phyloP scores from a whole-genome alignment of 1,140 invertebrate genomes.

The Trachelipus rathkii region DNA sequence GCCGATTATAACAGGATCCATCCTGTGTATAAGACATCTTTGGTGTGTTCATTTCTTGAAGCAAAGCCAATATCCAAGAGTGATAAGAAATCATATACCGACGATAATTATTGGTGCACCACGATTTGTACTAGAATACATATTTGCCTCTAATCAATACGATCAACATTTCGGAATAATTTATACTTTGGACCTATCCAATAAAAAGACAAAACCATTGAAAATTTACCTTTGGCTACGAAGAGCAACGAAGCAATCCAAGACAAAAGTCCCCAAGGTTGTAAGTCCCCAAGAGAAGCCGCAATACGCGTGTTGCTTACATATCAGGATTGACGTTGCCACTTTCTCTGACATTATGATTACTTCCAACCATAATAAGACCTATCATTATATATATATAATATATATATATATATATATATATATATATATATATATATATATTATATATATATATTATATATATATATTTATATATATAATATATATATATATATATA shows the following conservation, averaged over 20 bases:
- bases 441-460: too few species aligned
- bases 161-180: too few species aligned
- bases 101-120: constrained; percentile 64
- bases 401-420: too few species aligned
- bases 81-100: constrained; percentile 65
- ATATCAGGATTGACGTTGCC: constrained; percentile 90
- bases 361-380: constrained; percentile 73
- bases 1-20: constrained; percentile 81
- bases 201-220: too few species aligned
- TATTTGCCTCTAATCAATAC: too few species aligned
- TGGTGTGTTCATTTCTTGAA: constrained; percentile 70
- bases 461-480: too few species aligned
- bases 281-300: constrained; percentile 90
- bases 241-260: constrained; percentile 70
- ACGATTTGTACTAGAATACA: constrained; percentile 51
- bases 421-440: too few species aligned
- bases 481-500: too few species aligned
- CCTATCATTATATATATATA: too few species aligned
- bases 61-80: constrained; percentile 71
- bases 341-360: constrained; percentile 68
- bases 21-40: constrained; percentile 69
- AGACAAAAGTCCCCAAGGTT: constrained; percentile 76
- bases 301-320: constrained; percentile 95
- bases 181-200: too few species aligned
- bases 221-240: too few species aligned